These are phyloP conservation scores for Prosapia bicincta DNA, from an alignment of 2,888 invertebrate species.

Conservation along the genomic window DNA sequence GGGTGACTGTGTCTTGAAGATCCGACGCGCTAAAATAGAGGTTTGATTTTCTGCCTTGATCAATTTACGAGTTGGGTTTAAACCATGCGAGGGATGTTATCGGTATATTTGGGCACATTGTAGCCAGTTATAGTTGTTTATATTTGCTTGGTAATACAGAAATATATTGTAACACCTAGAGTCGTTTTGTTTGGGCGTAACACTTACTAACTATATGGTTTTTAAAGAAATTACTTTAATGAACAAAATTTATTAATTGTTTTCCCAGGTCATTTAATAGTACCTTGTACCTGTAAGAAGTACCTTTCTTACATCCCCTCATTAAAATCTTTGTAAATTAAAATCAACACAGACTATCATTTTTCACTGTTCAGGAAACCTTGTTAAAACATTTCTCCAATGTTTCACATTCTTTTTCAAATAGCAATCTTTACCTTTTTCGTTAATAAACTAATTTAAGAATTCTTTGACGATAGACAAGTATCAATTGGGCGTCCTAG, in stretches of 20 bases:
- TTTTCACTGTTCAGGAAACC: not conserved
- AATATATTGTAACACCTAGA: too few relatives aligned
- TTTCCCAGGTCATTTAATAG: not conserved
- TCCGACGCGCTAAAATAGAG: not conserved
- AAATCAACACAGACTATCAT: not conserved
- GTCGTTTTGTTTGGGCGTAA: too few relatives aligned
- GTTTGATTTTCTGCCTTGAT: not conserved
- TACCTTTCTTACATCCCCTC: not conserved
- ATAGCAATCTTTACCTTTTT: not conserved
- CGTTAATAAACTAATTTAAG: not conserved
- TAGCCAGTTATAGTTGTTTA: too few relatives aligned
- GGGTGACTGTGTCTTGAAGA: not conserved
- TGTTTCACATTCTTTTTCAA: not conserved
- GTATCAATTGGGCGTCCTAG: not conserved
- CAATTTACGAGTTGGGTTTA: not conserved
- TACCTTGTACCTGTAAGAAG: too few relatives aligned
- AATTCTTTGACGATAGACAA: not conserved
- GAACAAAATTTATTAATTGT: too few relatives aligned
- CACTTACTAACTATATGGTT: too few relatives aligned
- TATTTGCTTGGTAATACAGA: too few relatives aligned
- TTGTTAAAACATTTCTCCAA: not conserved
- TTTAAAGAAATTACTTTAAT: too few relatives aligned
- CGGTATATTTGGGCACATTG: too few relatives aligned
- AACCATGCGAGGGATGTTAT: too few relatives aligned
- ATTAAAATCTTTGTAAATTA: not conserved